Conservation (phyloP, 37 sponge, comb jelly and placozoan species). For the Ianthella basta region DNA sequence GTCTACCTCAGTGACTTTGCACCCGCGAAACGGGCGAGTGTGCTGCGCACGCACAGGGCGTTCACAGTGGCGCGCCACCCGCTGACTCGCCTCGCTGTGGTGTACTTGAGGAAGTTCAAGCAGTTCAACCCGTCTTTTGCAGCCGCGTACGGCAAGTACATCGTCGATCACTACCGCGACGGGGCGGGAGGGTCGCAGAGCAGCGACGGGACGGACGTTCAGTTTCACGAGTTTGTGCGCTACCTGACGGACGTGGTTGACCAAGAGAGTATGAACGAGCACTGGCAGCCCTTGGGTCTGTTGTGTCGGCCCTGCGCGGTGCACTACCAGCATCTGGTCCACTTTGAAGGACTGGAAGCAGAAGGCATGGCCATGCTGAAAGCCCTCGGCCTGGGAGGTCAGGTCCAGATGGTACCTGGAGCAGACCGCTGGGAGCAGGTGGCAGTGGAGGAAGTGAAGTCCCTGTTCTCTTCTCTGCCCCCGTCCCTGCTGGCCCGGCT, state of each 20-base stretch:
- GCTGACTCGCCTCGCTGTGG: conserved; percentile 30
- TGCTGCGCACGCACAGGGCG: conserved; percentile 20
- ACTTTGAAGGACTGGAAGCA: conserved; percentile 26
- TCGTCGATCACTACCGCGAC: conserved; percentile 36
- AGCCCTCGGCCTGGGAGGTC: not conserved
- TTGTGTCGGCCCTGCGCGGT: conserved; percentile 41
- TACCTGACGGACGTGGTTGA: conserved; percentile 10
- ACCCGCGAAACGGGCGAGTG: conserved; percentile 23
- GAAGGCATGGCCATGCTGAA: conserved; percentile 28
- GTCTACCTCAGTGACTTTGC: conserved; percentile 29
- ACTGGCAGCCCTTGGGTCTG: conserved; percentile 45
- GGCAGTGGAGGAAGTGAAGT: not conserved
- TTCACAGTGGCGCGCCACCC: conserved; percentile 50
- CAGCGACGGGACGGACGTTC: conserved; percentile 32
- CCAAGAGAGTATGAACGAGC: conserved; percentile 41
- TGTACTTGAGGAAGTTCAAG: conserved; percentile 41
- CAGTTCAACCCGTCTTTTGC: conserved; percentile 26
- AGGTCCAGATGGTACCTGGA: not conserved
- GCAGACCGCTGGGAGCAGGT: conserved; percentile 33
- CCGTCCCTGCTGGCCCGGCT: conserved; percentile 38
- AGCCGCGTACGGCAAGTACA: conserved; percentile 42
- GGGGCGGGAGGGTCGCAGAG: not conserved
- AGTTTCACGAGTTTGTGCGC: conserved; percentile 45
- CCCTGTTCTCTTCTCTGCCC: not conserved
- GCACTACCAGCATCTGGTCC: conserved; percentile 28